A percentile compares a stretch with the other conserved stretches of the same genome.
These are phyloP conservation scores for Drosophila subobscura DNA, from an alignment of 1,140 invertebrate genomes.

Conservation along the genomic window DNA sequence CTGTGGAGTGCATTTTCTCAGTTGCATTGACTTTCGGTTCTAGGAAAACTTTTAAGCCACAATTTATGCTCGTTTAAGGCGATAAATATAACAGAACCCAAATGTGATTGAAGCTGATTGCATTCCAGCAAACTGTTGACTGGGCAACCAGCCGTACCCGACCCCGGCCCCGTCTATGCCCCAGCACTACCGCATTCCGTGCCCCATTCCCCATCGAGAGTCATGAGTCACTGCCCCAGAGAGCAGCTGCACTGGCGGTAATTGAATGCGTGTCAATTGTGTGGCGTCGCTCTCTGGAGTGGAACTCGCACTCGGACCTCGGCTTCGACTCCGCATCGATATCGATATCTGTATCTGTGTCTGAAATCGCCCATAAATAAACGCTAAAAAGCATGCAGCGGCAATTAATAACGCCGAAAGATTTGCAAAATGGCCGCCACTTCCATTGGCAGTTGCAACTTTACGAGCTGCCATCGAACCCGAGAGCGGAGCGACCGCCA, in stretches of 20 bases:
- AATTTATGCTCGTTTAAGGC: conserved; percentile 81
- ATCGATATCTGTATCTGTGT: conserved; percentile 28
- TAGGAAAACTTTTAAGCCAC: conserved; percentile 79
- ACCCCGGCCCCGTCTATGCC: conserved; percentile 5
- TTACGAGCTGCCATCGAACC: conserved; percentile 41
- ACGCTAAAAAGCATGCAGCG: conserved; percentile 53
- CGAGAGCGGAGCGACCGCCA: background rate
- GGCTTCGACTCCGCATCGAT: conserved; percentile 9
- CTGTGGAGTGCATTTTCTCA: conserved; percentile 9
- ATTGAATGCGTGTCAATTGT: conserved; percentile 75
- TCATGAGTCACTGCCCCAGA: conserved; percentile 50
- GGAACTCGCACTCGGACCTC: conserved; percentile 24
- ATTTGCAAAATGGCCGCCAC: conserved; percentile 67
- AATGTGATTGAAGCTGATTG: conserved; percentile 75
- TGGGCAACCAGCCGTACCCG: conserved; percentile 15
- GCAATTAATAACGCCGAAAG: conserved; percentile 66
- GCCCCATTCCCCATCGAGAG: background rate
- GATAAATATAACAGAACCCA: conserved; percentile 75
- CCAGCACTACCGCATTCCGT: background rate
- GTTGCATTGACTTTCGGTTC: conserved; percentile 68
- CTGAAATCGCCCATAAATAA: conserved; percentile 62
- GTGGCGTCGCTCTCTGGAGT: conserved; percentile 38
- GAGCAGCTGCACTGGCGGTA: conserved; percentile 45
- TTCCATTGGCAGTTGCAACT: conserved; percentile 54
- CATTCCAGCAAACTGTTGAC: conserved; percentile 59